A percentile compares a stretch with the other conserved stretches of the same genome.
Conservation (phyloP, 2,113 vertebrate species). For the Syrmaticus mikado region DNA sequence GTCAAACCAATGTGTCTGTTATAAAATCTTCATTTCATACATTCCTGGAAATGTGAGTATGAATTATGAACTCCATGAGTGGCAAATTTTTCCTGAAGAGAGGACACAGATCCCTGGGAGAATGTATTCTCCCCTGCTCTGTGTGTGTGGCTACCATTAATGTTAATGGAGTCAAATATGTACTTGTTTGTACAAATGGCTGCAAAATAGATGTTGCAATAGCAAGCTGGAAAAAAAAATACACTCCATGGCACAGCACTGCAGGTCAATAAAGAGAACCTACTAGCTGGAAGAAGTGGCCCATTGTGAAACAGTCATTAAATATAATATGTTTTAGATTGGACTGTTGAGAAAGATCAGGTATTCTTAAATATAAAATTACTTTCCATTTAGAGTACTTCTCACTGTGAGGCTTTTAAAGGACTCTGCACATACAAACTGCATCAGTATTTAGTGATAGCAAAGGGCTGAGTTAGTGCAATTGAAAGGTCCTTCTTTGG, state of each 20-base stretch:
- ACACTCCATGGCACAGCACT: background rate
- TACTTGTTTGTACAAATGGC: background rate
- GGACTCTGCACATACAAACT: background rate
- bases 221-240: background rate
- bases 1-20: conserved; percentile 8
- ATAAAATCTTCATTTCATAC: conserved; percentile 26
- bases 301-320: background rate
- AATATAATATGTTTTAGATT: background rate
- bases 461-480: background rate
- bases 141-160: conserved; percentile 20
- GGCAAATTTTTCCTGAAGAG: conserved; percentile 13
- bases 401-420: conserved; percentile 31
- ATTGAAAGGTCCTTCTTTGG: background rate
- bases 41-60: conserved; percentile 23
- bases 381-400: conserved; percentile 18
- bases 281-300: background rate
- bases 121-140: background rate
- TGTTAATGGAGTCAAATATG: conserved; percentile 4
- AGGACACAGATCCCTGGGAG: conserved; percentile 5
- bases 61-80: conserved; percentile 6
- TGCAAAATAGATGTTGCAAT: conserved; percentile 2
- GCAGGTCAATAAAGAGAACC: background rate
- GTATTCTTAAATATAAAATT: conserved; percentile 20
- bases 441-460: background rate
- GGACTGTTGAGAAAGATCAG: background rate